These are phyloP conservation scores for Epinotia demarniana DNA, from an alignment of 2,888 invertebrate genomes.

Conservation along the genomic window DNA sequence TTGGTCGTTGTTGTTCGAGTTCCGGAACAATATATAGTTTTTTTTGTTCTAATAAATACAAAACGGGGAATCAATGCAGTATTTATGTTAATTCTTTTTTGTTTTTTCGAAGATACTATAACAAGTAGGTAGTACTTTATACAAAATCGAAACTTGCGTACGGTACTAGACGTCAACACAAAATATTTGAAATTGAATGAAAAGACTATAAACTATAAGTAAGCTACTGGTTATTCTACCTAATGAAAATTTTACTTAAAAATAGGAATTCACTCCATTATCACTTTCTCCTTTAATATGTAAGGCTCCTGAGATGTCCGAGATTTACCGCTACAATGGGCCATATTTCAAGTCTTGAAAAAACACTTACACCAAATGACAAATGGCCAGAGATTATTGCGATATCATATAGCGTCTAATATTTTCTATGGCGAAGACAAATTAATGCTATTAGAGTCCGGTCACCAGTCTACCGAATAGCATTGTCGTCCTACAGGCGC, in stretches of 20 bases:
- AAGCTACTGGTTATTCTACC: too few relatives aligned
- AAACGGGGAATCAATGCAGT: not conserved
- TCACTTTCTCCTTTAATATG: not conserved
- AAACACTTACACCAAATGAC: conserved; percentile 40
- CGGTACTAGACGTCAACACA: too few relatives aligned
- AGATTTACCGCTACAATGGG: conserved; percentile 19
- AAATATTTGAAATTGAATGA: too few relatives aligned
- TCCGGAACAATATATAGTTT: not conserved
- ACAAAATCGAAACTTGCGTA: not conserved
- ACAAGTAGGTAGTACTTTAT: too few relatives aligned
- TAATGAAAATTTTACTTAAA: too few relatives aligned
- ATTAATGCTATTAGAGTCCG: conserved; percentile 43
- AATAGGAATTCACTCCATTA: too few relatives aligned
- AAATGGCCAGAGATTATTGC: conserved; percentile 43
- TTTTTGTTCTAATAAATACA: not conserved
- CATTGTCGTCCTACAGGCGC: conserved; percentile 44
- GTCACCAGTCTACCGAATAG: conserved; percentile 38
- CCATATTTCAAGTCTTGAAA: conserved; percentile 21
- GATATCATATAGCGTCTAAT: conserved; percentile 44
- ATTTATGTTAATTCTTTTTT: not conserved
- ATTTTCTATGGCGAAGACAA: conserved; percentile 45
- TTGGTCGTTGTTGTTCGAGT: not conserved
- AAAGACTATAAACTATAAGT: too few relatives aligned
- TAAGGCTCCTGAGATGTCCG: not conserved
- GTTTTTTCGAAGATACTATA: not conserved